Evolutionary conservation across 1,140 invertebrate species (phyloP), one percentile per base, ranked within the genome.

Genomic region (Formica selysi): DNA sequence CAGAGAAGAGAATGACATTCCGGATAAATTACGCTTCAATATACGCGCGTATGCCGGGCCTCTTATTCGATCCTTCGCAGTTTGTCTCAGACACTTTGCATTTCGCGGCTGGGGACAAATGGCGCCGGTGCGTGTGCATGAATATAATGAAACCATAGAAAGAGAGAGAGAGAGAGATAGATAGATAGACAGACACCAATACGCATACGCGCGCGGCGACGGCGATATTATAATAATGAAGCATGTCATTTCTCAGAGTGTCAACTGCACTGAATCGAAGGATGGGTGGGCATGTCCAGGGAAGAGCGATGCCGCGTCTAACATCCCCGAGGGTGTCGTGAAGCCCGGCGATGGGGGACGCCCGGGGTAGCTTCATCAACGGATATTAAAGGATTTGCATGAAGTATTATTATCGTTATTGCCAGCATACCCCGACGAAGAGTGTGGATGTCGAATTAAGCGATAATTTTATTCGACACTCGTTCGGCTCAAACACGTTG

Each of bases 341-440:
- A 93, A 89, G 74, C 38, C 88, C 76, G 57, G 76, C 86, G 86
- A 89, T 90, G 80, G 88, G 87, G 89, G 80, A 86, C 87, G 85
- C 54, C 64, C 64, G 73, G 83, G 74, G 91, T 86, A 91, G 94
- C 94, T 95, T 95, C 94, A 94, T 95, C 94, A 94, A 93, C 93
- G 92, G 91, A 94, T 94, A 95, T 95, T 95, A 95, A 95, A 94
- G 93, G 94, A 95, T 95, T 95, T 95, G 94, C 94, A 95, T 94
- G 91, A 93, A 94, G 94, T 94, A 95, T 94, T 94, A 93, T 94
- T 92, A 93, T 93, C 93, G 87, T 92, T 93, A 93, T 93, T 93
- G 92, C 89, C 87, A 92, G 91, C 91, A 85, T 88, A 87, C 71
- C 87, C 54, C 76, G 64, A 51, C 65, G 68, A 54, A 48, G 67